Percentiles rank a stretch among this genome's conserved stretches.
phyloP scores from a whole-genome alignment of 1,140 invertebrate species.

The Pogonomyrmex californicus region DNA sequence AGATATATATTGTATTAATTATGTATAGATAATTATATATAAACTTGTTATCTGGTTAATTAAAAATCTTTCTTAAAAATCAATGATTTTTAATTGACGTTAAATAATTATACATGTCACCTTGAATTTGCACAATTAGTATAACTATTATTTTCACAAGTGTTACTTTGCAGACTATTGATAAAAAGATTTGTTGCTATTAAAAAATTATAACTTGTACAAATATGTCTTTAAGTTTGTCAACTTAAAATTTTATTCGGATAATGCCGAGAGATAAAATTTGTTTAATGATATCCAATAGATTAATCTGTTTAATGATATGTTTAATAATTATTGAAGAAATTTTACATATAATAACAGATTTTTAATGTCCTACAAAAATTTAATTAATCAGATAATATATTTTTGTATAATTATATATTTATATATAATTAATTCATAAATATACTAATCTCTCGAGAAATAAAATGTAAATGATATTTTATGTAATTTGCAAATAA shows the following conservation, averaged over 20 bases:
- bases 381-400: neutral
- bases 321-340: neutral
- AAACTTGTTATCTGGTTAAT: neutral
- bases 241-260: neutral
- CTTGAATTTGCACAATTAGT: neutral
- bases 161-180: neutral
- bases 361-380: neutral
- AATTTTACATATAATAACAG: neutral
- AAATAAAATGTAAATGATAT: neutral
- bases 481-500: neutral
- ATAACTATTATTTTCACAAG: constrained; percentile 14
- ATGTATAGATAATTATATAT: neutral
- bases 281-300: neutral
- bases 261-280: constrained; percentile 7
- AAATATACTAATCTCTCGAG: neutral
- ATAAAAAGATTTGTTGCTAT: neutral
- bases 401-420: neutral
- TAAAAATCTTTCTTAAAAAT: neutral
- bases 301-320: neutral
- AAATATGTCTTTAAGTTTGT: neutral
- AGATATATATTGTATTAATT: neutral
- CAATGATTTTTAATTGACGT: neutral
- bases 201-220: neutral
- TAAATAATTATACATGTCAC: neutral
- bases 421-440: neutral